These are phyloP conservation scores for Amphilophus citrinellus DNA, from an alignment of 2,113 vertebrate genomes.

Conservation along the genomic window DNA sequence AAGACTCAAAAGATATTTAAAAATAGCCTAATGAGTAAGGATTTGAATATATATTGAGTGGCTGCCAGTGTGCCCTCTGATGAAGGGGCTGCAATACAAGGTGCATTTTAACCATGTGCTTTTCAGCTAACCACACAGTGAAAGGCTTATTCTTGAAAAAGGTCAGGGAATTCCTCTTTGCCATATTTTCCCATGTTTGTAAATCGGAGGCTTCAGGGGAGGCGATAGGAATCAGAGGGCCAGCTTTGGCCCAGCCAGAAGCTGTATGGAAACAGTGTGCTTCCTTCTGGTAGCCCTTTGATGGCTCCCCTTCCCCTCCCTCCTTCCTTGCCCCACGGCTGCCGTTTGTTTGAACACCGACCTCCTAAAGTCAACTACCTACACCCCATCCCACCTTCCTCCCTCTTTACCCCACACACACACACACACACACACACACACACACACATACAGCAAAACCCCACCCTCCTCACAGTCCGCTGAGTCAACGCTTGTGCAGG, in stretches of 20 bases:
- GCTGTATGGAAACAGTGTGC: constrained; percentile 64
- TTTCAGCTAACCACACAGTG: not conserved
- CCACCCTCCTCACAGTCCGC: constrained; percentile 52
- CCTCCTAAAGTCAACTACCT: constrained; percentile 62
- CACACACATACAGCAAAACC: constrained; percentile 4
- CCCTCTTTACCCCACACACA: not conserved
- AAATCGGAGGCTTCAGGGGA: constrained; percentile 8
- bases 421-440: constrained; percentile 8
- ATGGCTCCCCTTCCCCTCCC: constrained; percentile 43
- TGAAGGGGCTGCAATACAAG: not conserved
- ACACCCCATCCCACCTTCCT: not conserved
- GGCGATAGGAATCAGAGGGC: constrained; percentile 55
- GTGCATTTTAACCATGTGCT: not conserved
- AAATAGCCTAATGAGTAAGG: not conserved
- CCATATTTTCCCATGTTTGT: constrained; percentile 28
- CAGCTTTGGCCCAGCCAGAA: constrained; percentile 46
- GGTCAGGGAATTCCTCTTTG: constrained; percentile 14
- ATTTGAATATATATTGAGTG: not conserved
- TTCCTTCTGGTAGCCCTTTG: constrained; percentile 67
- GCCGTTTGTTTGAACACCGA: constrained; percentile 62
- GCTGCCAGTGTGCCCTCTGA: not conserved
- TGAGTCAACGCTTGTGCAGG: constrained; percentile 81
- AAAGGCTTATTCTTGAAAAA: constrained; percentile 25
- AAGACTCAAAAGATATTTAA: not conserved
- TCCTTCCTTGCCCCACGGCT: constrained; percentile 25